Evolutionary conservation across 2,888 invertebrate species (phyloP).

Genomic region (Drosophila vallismaia): DNA sequence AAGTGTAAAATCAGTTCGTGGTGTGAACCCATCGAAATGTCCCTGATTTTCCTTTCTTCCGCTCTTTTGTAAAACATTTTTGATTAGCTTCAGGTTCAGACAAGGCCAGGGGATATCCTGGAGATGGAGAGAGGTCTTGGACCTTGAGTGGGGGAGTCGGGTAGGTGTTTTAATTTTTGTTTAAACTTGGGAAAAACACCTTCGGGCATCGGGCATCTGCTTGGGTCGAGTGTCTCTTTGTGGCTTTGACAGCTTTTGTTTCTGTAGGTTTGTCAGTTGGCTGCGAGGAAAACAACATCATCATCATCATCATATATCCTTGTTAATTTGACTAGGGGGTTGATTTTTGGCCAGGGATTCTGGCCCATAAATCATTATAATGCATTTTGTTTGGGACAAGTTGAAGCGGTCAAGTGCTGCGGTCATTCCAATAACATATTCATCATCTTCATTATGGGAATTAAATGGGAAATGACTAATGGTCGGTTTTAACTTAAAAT

Average conservation of each 20-base stretch:
- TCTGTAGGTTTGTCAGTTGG: constrained; percentile 44
- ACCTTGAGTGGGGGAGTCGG: constrained; percentile 18
- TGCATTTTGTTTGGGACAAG: constrained; percentile 66
- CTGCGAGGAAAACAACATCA: constrained; percentile 49
- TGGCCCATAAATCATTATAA: constrained; percentile 71
- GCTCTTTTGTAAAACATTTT: constrained; percentile 59
- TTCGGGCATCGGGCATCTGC: constrained; percentile 66
- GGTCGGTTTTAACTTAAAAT: background rate
- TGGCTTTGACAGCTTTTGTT: constrained; percentile 72
- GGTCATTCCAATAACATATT: constrained; percentile 66
- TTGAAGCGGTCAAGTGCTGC: constrained; percentile 54
- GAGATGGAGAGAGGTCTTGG: constrained; percentile 25
- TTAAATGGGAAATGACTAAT: constrained; percentile 5
- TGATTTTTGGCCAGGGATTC: constrained; percentile 37
- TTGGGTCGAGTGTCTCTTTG: constrained; percentile 73
- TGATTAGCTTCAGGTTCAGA: constrained; percentile 67
- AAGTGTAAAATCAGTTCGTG: constrained; percentile 39
- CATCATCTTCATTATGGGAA: constrained; percentile 51
- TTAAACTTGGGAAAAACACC: constrained; percentile 73
- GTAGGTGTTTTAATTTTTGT: constrained; percentile 70
- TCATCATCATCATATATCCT: constrained; percentile 72
- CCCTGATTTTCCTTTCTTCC: constrained; percentile 16
- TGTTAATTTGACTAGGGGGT: constrained; percentile 71
- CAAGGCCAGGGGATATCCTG: constrained; percentile 1
- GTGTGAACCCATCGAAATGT: no score